Evolutionary conservation across 1,140 invertebrate species (phyloP).

Genomic region (Nomia melanderi): DNA sequence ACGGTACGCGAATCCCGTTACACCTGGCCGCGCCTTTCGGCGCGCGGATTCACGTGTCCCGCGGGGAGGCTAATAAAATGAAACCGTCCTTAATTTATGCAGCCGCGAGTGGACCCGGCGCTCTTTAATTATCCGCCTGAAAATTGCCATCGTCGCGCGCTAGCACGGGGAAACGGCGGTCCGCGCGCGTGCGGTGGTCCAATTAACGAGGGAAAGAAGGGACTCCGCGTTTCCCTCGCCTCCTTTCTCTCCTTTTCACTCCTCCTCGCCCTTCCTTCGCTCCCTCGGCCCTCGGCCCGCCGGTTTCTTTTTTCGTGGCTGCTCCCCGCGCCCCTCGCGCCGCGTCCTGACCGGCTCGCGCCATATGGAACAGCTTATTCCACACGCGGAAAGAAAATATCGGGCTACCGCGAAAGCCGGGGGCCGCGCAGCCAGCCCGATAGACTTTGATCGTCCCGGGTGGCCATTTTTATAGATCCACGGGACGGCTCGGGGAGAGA

Average conservation of each 20-base stretch:
- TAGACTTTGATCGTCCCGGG: slow-evolving; percentile 65
- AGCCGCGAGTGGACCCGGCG: background rate
- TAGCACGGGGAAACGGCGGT: slow-evolving; percentile 45
- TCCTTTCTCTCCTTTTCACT: too few relatives aligned
- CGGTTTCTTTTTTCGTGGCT: background rate
- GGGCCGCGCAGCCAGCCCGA: slow-evolving; percentile 23
- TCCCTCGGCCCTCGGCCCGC: too few relatives aligned
- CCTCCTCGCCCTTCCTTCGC: background rate
- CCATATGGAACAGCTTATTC: slow-evolving; percentile 63
- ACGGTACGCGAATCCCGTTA: slow-evolving; percentile 42
- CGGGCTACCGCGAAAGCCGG: slow-evolving; percentile 34
- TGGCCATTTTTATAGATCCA: slow-evolving; percentile 63
- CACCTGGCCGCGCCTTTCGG: background rate
- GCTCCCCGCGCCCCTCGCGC: background rate
- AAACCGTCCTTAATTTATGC: slow-evolving; percentile 8
- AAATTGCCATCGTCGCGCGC: slow-evolving; percentile 47
- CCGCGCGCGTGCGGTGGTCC: slow-evolving; percentile 48
- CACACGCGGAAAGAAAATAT: slow-evolving; percentile 61
- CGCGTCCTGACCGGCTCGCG: background rate
- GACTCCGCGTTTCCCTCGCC: background rate
- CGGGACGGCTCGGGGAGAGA: slow-evolving; percentile 26
- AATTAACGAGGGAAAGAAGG: slow-evolving; percentile 36
- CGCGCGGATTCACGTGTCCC: background rate
- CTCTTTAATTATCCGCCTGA: slow-evolving; percentile 35
- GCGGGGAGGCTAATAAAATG: slow-evolving; percentile 15